phyloP scores from a whole-genome alignment of 2,888 invertebrate genomes.

The Diplolepis rosae region DNA sequence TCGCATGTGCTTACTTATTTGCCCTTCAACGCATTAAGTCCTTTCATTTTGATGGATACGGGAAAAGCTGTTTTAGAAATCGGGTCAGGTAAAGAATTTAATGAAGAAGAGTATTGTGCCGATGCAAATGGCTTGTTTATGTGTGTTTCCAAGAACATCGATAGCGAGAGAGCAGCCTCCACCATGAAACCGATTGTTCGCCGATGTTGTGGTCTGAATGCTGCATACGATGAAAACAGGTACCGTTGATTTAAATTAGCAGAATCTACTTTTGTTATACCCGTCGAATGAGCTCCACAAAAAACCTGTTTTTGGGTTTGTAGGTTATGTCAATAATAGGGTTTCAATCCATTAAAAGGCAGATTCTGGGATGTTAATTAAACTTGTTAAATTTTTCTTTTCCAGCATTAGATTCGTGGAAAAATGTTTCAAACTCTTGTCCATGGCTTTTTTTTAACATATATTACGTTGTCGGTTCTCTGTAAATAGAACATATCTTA shows the following conservation, averaged over 20 bases:
- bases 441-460: too few relatives aligned
- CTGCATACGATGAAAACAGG: conserved; percentile 78
- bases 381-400: not conserved
- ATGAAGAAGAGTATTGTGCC: conserved; percentile 80
- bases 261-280: not conserved
- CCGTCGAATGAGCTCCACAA: not conserved
- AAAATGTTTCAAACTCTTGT: too few relatives aligned
- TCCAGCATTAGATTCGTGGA: not conserved
- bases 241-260: conserved; percentile 45
- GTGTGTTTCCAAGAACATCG: conserved; percentile 74
- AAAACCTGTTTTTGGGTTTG: not conserved
- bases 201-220: conserved; percentile 84
- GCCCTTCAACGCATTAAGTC: conserved; percentile 58
- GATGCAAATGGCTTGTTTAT: conserved; percentile 81
- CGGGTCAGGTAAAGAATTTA: conserved; percentile 70
- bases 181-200: conserved; percentile 72
- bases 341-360: not conserved
- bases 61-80: conserved; percentile 79
- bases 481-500: too few relatives aligned
- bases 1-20: conserved; percentile 66
- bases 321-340: not conserved
- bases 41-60: conserved; percentile 79
- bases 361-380: not conserved
- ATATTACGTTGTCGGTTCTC: too few relatives aligned
- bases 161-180: conserved; percentile 63